Conservation (phyloP, 1,140 invertebrate genomes). For the Lepidurus couesii region DNA sequence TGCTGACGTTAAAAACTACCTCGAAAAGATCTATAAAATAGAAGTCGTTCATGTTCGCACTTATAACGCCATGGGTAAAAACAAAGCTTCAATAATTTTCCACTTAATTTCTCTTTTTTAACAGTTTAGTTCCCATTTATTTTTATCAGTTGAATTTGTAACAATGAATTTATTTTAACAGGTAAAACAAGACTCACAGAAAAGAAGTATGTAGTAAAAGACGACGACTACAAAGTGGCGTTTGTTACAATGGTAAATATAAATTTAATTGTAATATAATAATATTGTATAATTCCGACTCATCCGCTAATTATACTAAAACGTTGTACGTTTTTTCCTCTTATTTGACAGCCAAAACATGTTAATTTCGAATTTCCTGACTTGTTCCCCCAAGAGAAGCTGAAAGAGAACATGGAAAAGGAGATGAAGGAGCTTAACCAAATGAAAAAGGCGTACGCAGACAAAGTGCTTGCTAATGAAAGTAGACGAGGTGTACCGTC, state of each 20-base stretch:
- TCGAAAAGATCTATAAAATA: constrained; percentile 90
- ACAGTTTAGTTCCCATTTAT: not conserved
- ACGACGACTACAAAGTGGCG: constrained; percentile 77
- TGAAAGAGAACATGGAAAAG: constrained; percentile 36
- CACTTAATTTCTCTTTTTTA: constrained; percentile 21
- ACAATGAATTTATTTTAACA: constrained; percentile 35
- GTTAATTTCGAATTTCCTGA: constrained; percentile 44
- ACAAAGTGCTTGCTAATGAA: constrained; percentile 33
- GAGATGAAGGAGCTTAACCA: constrained; percentile 37
- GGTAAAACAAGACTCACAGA: constrained; percentile 42
- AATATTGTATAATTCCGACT: constrained; percentile 35
- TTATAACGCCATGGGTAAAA: constrained; percentile 59
- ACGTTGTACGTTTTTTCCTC: constrained; percentile 25
- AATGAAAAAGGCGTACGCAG: constrained; percentile 31
- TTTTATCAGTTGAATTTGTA: not conserved
- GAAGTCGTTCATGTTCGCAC: constrained; percentile 65
- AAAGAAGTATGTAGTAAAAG: constrained; percentile 63
- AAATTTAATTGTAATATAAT: not conserved
- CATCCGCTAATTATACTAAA: not conserved
- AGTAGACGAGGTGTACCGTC: constrained; percentile 29
- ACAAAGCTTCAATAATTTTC: constrained; percentile 44
- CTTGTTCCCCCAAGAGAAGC: constrained; percentile 42
- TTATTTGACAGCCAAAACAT: constrained; percentile 39
- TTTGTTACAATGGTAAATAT: constrained; percentile 68
- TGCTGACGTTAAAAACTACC: constrained; percentile 81